A percentile compares a stretch with the other conserved stretches of the same genome.
phyloP scores from a whole-genome alignment of 2,113 vertebrate genomes.

The Columba livia region DNA sequence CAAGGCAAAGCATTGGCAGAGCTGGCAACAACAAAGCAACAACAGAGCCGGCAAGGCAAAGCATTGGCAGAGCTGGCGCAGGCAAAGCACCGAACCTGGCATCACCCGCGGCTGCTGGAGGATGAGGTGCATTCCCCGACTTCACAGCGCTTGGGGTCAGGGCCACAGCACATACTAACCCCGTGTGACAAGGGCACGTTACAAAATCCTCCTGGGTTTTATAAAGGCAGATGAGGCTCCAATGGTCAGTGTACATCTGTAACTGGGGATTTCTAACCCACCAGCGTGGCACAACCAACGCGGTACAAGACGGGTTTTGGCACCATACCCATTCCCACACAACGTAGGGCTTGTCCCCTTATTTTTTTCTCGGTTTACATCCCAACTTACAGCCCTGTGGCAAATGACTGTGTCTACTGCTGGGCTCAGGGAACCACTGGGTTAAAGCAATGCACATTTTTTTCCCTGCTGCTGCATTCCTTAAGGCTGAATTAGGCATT shows the following conservation, averaged over 20 bases:
- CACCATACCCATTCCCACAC: accelerated
- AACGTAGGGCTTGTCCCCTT: accelerated
- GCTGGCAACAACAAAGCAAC: too few species aligned
- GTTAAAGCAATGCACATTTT: neutral
- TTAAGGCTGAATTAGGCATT: neutral
- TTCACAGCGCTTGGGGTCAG: accelerated
- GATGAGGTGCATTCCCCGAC: neutral
- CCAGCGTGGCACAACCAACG: neutral
- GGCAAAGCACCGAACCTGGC: accelerated
- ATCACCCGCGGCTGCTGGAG: accelerated
- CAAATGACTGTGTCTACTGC: neutral
- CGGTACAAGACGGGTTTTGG: accelerated
- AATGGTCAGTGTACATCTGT: accelerated
- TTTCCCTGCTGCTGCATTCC: neutral
- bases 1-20: neutral
- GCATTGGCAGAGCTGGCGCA: neutral
- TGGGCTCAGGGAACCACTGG: neutral
- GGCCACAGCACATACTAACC: neutral
- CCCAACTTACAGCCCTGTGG: neutral
- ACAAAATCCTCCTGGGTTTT: neutral
- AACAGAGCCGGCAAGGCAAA: accelerated
- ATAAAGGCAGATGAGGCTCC: neutral
- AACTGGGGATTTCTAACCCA: accelerated
- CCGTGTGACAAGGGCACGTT: neutral
- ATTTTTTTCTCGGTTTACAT: accelerated